Conservation (phyloP, 92 coral and sea anemone species). For the Zoanthus gigantus region DNA sequence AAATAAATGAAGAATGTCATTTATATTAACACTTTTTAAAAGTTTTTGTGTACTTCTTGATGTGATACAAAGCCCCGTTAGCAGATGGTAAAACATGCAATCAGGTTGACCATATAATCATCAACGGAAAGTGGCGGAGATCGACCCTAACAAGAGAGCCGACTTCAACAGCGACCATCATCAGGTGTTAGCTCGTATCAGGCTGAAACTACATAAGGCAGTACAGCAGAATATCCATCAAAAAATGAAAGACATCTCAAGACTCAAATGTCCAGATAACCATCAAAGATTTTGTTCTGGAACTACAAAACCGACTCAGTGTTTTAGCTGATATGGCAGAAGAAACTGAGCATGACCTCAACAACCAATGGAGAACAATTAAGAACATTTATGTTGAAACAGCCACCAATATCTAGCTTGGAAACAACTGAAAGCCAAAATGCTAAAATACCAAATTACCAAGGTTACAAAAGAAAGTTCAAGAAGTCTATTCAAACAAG, state of each 20-base stretch:
- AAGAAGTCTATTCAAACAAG: conserved; percentile 6
- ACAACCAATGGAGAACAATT: background rate
- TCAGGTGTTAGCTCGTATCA: background rate
- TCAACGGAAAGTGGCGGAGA: conserved; percentile 28
- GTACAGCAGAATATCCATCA: background rate
- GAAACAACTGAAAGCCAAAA: background rate
- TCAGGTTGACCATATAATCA: background rate
- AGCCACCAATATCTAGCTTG: background rate
- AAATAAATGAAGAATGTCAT: too few species aligned
- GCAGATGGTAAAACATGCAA: too few species aligned
- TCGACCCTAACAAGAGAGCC: background rate
- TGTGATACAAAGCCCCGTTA: too few species aligned
- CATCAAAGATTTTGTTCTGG: background rate
- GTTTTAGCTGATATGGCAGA: background rate
- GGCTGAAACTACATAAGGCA: background rate
- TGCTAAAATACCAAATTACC: background rate
- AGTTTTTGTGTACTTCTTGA: too few species aligned
- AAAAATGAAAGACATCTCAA: background rate
- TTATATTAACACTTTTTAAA: too few species aligned
- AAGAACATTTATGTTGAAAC: background rate
- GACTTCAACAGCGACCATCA: background rate
- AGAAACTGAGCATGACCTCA: background rate
- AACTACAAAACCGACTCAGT: background rate
- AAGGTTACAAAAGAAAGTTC: background rate
- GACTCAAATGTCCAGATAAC: background rate